A percentile compares a stretch with the other conserved stretches of the same genome.
Conservation (phyloP, 1,140 invertebrate species). For the Kradibia gibbosae region DNA sequence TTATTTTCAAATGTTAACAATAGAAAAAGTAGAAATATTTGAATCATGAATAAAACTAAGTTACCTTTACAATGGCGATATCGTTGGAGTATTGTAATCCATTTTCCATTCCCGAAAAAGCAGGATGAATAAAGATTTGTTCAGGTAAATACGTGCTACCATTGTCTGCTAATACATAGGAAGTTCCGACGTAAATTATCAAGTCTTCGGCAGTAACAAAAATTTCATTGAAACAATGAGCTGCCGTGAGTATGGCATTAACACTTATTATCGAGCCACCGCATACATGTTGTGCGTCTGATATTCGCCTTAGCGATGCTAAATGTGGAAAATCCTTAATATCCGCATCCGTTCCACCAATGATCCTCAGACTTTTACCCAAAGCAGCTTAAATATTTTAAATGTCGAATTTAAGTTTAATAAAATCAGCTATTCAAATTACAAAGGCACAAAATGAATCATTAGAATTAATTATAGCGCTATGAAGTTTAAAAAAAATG, state of each 20-base stretch:
- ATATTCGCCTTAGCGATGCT: neutral
- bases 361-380: neutral
- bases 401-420: neutral
- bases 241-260: neutral
- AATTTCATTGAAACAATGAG: neutral
- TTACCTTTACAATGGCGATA: neutral
- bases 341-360: neutral
- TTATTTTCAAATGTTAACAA: too few species aligned
- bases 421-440: neutral
- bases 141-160: neutral
- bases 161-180: neutral
- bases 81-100: neutral
- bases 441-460: too few species aligned
- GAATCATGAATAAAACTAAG: neutral
- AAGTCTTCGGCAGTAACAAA: neutral
- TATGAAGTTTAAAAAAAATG: too few species aligned
- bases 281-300: neutral
- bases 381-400: neutral
- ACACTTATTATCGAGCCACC: neutral
- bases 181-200: neutral
- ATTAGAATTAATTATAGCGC: too few species aligned
- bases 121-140: neutral
- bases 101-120: neutral
- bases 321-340: neutral
- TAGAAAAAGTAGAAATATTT: too few species aligned